phyloP scores from a whole-genome alignment of 2,797 vertebrate species.

The Pelodytes ibericus region DNA sequence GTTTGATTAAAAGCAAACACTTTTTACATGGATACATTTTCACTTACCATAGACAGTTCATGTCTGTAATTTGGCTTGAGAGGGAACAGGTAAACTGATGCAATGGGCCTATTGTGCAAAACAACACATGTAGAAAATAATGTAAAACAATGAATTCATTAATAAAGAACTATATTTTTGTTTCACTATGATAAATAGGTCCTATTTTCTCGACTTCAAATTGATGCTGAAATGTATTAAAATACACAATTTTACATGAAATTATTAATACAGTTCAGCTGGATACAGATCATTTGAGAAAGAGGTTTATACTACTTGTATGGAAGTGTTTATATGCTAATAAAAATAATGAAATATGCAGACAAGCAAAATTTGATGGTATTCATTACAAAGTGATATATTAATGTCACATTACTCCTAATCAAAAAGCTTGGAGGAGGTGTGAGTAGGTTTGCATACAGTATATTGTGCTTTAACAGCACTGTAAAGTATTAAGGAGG shows the following conservation, averaged over 20 bases:
- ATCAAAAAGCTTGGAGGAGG: slow-evolving; percentile 22
- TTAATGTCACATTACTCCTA: slow-evolving; percentile 36
- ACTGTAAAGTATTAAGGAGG: slow-evolving; percentile 30
- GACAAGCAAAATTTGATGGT: slow-evolving; percentile 45
- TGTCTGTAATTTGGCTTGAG: too few relatives aligned
- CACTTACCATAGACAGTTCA: too few relatives aligned
- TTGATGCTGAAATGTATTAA: slow-evolving; percentile 41
- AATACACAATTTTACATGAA: slow-evolving; percentile 47
- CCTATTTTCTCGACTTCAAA: slow-evolving; percentile 39
- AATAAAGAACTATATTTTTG: background rate
- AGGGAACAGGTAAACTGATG: slow-evolving; percentile 20
- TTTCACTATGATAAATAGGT: slow-evolving; percentile 34
- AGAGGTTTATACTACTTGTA: slow-evolving; percentile 33
- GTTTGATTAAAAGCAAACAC: too few relatives aligned
- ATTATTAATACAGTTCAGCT: slow-evolving; percentile 47
- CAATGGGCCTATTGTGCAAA: slow-evolving; percentile 10
- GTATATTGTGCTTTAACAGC: too few relatives aligned
- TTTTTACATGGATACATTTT: too few relatives aligned
- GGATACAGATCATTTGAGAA: slow-evolving; percentile 49
- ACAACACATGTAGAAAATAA: slow-evolving; percentile 36
- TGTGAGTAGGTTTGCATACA: too few relatives aligned
- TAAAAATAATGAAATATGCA: slow-evolving; percentile 45
- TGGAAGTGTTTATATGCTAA: slow-evolving; percentile 42
- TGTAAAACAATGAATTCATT: slow-evolving; percentile 4
- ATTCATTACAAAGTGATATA: slow-evolving; percentile 51